These are phyloP conservation scores for Salticus scenicus DNA, from an alignment of 2,888 invertebrate genomes.

Conservation along the genomic window DNA sequence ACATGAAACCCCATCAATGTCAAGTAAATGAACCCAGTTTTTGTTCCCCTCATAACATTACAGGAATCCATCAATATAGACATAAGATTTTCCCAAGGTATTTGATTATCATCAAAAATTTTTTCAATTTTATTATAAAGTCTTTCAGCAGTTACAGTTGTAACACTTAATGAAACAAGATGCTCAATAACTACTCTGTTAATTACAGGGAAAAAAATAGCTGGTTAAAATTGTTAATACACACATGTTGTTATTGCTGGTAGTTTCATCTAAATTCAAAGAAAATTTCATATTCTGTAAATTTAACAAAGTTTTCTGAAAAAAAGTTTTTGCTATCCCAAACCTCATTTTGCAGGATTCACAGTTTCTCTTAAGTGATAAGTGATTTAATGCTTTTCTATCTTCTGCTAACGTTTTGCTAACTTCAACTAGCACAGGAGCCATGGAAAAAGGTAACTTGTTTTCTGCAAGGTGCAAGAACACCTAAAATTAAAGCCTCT, in stretches of 20 bases:
- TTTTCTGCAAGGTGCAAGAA: conserved; percentile 1
- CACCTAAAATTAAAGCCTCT: neutral
- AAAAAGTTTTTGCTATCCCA: neutral
- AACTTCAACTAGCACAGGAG: neutral
- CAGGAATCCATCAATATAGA: no score
- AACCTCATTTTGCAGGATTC: neutral
- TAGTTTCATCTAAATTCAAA: neutral
- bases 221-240: neutral
- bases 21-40: neutral
- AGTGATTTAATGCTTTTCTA: neutral
- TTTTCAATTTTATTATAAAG: neutral
- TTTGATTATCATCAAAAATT: neutral
- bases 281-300: neutral
- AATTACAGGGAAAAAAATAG: neutral
- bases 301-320: neutral
- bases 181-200: neutral
- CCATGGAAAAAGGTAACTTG: neutral
- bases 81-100: no score
- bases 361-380: neutral
- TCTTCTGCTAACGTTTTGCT: neutral
- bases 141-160: neutral
- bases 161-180: neutral
- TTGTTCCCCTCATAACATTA: neutral
- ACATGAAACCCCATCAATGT: no score
- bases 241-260: neutral